Percentiles rank a stretch among this genome's conserved stretches.
Conservation (phyloP, 2,888 invertebrate genomes). For the Lasioglossum malachurum region DNA sequence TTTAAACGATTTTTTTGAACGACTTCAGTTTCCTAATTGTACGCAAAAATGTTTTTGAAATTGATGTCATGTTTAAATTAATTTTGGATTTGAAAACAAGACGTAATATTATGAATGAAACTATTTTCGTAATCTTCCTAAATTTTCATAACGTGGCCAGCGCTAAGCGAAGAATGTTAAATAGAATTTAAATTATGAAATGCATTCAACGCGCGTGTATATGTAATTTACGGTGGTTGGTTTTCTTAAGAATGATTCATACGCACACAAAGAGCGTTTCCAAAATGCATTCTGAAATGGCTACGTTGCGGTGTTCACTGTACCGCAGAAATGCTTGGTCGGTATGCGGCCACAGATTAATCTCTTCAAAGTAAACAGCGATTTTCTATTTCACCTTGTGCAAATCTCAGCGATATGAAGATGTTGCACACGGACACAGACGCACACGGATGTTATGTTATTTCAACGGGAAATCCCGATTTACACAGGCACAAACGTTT, state of each 20-base stretch:
- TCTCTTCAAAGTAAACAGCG: conserved; percentile 9
- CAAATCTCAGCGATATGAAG: background rate
- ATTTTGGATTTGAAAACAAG: background rate
- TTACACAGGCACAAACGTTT: background rate
- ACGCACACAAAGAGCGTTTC: background rate
- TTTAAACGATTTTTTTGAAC: background rate
- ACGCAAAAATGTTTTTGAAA: background rate
- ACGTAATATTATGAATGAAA: background rate
- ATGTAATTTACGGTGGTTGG: background rate
- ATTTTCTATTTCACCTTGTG: conserved; percentile 15
- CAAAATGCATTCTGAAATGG: background rate
- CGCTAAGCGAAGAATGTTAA: background rate
- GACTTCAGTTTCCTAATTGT: background rate
- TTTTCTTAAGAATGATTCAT: background rate
- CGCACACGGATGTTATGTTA: background rate
- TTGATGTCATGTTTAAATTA: background rate
- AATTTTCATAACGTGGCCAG: background rate
- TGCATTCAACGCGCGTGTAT: no score
- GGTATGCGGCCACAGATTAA: conserved; percentile 8
- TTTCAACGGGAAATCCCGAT: background rate
- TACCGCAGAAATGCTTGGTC: conserved; percentile 10
- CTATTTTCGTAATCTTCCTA: background rate
- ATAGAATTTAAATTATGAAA: background rate
- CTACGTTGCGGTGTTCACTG: background rate
- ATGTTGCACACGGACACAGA: background rate